Conservation (phyloP, 2,113 vertebrate species). For the Microtus richardsoni region DNA sequence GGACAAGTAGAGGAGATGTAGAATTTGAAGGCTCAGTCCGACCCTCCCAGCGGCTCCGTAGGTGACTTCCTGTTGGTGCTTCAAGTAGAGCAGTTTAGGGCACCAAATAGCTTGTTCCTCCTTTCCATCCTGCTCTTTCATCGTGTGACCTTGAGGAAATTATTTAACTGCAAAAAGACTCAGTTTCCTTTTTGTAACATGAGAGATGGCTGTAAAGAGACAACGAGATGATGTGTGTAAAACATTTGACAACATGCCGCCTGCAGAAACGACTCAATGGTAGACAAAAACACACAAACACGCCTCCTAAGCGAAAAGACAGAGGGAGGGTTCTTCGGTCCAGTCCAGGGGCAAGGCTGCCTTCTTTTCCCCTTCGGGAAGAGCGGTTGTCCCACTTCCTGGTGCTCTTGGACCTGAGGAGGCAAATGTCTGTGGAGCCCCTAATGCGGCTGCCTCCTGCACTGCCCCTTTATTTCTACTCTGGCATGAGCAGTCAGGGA, state of each 20-base stretch:
- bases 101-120: neutral
- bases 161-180: neutral
- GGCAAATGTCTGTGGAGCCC: neutral
- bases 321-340: neutral
- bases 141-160: neutral
- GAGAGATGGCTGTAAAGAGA: neutral
- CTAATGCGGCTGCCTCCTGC: neutral
- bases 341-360: neutral
- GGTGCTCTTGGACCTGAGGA: neutral
- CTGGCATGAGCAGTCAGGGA: neutral
- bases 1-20: neutral
- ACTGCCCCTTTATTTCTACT: neutral
- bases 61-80: neutral
- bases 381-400: neutral
- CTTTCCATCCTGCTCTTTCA: neutral
- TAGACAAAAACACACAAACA: neutral
- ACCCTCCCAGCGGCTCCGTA: neutral
- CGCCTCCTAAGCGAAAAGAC: neutral
- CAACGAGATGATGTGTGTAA: neutral
- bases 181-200: conserved; percentile 24
- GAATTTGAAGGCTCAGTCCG: neutral
- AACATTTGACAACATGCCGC: neutral
- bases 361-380: neutral
- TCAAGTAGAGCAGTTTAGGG: neutral
- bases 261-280: neutral